Conservation (phyloP, 2,888 invertebrate genomes). For the Ischnus inquisitorius region DNA sequence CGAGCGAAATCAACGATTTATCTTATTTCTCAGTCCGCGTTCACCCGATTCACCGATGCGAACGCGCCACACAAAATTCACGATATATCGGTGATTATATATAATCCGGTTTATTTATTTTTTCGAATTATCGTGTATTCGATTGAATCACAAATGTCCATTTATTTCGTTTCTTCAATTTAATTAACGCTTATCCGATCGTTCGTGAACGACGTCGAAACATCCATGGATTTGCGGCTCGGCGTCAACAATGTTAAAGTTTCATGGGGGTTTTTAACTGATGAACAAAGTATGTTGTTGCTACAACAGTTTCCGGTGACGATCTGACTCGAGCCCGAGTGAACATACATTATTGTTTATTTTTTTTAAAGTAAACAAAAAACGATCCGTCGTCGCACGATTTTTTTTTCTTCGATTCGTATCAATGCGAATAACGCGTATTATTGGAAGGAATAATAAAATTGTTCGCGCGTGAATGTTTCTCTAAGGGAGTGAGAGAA, state of each 20-base stretch:
- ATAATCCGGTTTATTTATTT: neutral
- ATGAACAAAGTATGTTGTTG: slow-evolving; percentile 40
- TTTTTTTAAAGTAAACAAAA: neutral
- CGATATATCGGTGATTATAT: neutral
- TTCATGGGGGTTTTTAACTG: slow-evolving; percentile 51
- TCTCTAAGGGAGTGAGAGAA: slow-evolving; percentile 17
- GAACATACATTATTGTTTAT: slow-evolving; percentile 55
- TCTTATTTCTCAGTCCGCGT: slow-evolving; percentile 11
- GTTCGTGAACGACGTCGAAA: slow-evolving; percentile 36
- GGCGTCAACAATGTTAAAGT: slow-evolving; percentile 11
- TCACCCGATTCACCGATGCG: slow-evolving; percentile 11
- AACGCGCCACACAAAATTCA: slow-evolving; percentile 35
- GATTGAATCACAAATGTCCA: slow-evolving; percentile 8
- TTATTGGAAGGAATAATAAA: slow-evolving; percentile 10
- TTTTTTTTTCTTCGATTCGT: slow-evolving; percentile 33
- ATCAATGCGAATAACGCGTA: neutral
- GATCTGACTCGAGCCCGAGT: slow-evolving; percentile 42
- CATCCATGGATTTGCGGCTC: slow-evolving; percentile 50
- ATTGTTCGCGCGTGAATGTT: slow-evolving; percentile 24
- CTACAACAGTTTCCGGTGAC: slow-evolving; percentile 45
- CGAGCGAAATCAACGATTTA: slow-evolving; percentile 8
- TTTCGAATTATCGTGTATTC: neutral
- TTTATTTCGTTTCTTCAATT: slow-evolving; percentile 14
- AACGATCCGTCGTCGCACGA: neutral
- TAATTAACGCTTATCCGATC: slow-evolving; percentile 30